These are phyloP conservation scores for Melanerpes formicivorus DNA, from an alignment of 2,113 vertebrate genomes.

Conservation along the genomic window DNA sequence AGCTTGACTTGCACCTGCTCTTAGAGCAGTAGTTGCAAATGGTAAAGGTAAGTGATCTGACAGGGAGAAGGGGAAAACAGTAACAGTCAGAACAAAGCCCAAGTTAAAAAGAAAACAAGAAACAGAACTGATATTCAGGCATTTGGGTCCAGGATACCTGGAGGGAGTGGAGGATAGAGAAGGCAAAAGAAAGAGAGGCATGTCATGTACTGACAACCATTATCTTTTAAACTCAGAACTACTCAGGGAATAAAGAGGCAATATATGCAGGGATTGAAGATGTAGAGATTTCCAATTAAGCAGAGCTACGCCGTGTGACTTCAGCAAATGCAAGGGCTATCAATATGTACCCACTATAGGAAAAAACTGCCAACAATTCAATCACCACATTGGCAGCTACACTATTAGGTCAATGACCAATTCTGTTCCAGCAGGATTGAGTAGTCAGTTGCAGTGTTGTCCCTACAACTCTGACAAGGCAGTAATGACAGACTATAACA, in stretches of 20 bases:
- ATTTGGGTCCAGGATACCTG: rapidly evolving
- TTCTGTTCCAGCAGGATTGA: constrained; percentile 15
- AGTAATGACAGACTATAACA: not conserved
- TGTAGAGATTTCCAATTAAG: constrained; percentile 3
- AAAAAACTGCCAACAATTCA: constrained; percentile 38
- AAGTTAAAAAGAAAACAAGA: not conserved
- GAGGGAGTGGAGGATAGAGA: rapidly evolving
- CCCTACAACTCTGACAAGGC: constrained; percentile 23
- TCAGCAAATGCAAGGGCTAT: not conserved
- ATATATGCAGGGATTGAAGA: not conserved
- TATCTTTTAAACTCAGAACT: not conserved
- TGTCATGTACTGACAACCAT: not conserved
- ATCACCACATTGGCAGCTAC: not conserved
- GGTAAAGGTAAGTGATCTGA: not conserved
- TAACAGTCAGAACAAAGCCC: not conserved
- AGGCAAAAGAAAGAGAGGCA: not conserved
- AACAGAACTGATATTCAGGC: not conserved
- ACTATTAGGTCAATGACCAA: constrained; percentile 2
- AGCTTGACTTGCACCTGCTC: not conserved
- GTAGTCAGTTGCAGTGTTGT: not conserved
- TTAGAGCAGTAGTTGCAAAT: not conserved
- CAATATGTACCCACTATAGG: not conserved
- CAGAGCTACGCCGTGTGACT: not conserved
- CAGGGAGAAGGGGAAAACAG: not conserved
- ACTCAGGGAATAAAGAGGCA: not conserved